Percentiles rank a stretch among this genome's conserved stretches.
phyloP scores from a whole-genome alignment of 2,888 invertebrate species.

The Gastrophysa polygoni region DNA sequence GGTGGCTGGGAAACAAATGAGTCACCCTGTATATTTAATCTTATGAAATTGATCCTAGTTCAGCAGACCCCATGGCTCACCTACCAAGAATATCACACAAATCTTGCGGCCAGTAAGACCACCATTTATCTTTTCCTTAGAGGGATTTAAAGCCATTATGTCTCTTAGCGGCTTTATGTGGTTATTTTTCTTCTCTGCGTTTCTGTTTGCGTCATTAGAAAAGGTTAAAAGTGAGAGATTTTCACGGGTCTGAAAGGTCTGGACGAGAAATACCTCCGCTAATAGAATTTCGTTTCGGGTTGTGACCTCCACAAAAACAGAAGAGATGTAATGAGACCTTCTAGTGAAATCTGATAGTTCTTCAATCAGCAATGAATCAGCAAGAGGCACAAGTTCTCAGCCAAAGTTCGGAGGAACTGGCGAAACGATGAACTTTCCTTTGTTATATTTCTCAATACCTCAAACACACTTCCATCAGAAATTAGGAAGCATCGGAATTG shows the following conservation, averaged over 20 bases:
- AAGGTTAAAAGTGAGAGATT: constrained; percentile 29
- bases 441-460: too few relatives aligned
- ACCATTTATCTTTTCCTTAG: constrained; percentile 26
- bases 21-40: background rate
- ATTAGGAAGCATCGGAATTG: too few relatives aligned
- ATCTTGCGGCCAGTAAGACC: constrained; percentile 8
- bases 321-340: background rate
- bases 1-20: too few relatives aligned
- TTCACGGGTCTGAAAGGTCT: constrained; percentile 19
- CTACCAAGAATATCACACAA: constrained; percentile 6
- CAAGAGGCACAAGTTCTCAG: background rate
- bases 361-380: background rate
- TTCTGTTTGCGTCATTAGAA: constrained; percentile 31
- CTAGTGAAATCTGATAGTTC: background rate
- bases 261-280: constrained; percentile 4
- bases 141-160: constrained; percentile 33
- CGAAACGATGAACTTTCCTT: too few relatives aligned
- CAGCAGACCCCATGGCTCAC: too few relatives aligned
- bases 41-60: background rate
- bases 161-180: constrained; percentile 34
- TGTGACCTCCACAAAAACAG: constrained; percentile 13
- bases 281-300: constrained; percentile 26
- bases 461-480: too few relatives aligned
- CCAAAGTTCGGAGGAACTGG: too few relatives aligned
- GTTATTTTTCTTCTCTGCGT: constrained; percentile 27